These are phyloP conservation scores for Rhombomys opimus DNA, from an alignment of 2,113 vertebrate species.

Conservation along the genomic window DNA sequence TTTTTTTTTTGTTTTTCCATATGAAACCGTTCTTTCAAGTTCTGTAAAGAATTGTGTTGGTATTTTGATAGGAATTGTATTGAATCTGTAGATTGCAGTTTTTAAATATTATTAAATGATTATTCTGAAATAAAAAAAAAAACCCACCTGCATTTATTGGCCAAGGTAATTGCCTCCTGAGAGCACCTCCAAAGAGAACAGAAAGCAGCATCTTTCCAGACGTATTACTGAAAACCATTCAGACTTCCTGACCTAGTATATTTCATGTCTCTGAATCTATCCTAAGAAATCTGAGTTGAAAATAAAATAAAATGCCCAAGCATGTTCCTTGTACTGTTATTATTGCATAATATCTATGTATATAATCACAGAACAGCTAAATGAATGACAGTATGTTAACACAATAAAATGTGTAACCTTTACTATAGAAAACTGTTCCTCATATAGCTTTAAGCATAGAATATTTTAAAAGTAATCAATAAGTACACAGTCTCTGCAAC, in stretches of 20 bases:
- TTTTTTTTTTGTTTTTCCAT: too few species aligned
- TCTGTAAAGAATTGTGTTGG: too few species aligned
- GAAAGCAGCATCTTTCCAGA: neutral
- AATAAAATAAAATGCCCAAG: constrained; percentile 26
- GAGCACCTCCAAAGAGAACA: constrained; percentile 3
- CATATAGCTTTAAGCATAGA: neutral
- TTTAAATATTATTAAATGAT: constrained; percentile 49
- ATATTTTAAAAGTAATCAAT: constrained; percentile 21
- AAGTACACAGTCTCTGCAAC: neutral
- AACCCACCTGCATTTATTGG: neutral
- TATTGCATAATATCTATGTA: neutral
- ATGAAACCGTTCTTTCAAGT: too few species aligned
- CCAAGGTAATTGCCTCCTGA: neutral
- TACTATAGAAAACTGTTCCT: constrained; percentile 30
- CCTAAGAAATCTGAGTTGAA: constrained; percentile 20
- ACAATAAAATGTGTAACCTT: neutral
- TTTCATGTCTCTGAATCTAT: neutral
- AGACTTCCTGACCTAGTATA: neutral
- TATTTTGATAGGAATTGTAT: too few species aligned
- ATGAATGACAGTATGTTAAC: neutral
- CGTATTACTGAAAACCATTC: neutral
- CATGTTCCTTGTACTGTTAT: neutral
- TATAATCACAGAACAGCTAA: constrained; percentile 7
- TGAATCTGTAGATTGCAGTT: neutral
- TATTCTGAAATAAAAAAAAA: constrained; percentile 1